These are phyloP conservation scores for Pteria penguin DNA, from an alignment of 2,888 invertebrate species.

Conservation along the genomic window DNA sequence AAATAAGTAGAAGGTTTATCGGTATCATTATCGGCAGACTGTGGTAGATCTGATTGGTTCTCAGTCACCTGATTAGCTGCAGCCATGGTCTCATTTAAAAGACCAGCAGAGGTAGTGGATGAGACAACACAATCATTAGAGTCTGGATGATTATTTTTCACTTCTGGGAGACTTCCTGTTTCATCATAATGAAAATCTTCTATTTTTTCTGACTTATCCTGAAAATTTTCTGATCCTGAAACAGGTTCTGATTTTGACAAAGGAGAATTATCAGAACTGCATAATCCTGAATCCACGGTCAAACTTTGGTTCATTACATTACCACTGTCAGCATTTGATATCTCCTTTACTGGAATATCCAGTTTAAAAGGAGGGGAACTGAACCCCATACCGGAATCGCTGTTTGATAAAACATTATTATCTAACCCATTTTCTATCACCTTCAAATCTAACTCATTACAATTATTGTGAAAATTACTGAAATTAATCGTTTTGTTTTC, in stretches of 20 bases:
- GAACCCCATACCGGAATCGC: slow-evolving; percentile 19
- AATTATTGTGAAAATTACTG: too few relatives aligned
- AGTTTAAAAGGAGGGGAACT: neutral
- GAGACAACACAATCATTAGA: too few relatives aligned
- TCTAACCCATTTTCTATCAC: neutral
- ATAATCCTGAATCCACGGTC: neutral
- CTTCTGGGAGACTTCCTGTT: too few relatives aligned
- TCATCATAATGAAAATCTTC: neutral
- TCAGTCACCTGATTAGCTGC: too few relatives aligned
- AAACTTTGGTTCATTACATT: neutral
- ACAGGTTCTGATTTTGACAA: neutral
- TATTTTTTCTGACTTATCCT: neutral
- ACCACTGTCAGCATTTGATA: neutral
- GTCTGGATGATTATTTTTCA: too few relatives aligned
- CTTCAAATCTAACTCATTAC: too few relatives aligned
- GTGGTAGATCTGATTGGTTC: too few relatives aligned
- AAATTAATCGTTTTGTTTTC: slow-evolving; percentile 11
- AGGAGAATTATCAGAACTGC: neutral
- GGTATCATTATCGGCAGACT: too few relatives aligned
- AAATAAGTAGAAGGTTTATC: too few relatives aligned
- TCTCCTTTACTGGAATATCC: neutral
- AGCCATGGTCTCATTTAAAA: too few relatives aligned
- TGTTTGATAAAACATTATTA: slow-evolving; percentile 3
- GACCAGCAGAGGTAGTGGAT: too few relatives aligned
- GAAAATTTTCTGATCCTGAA: neutral